Conservation (phyloP, 2,797 vertebrate species). For the Typhlichthys subterraneus region DNA sequence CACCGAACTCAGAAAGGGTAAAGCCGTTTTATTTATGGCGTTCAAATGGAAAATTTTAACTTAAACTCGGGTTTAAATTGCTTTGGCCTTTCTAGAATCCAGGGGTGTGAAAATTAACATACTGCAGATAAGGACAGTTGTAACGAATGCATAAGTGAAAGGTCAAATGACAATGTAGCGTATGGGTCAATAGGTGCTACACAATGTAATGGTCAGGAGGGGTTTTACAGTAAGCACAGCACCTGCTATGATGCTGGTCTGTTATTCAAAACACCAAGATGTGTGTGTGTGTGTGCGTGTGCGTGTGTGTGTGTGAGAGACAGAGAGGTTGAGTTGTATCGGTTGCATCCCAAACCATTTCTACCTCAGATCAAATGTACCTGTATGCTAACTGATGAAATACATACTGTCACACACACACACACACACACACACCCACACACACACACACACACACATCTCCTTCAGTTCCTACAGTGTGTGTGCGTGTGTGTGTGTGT, state of each 20-base stretch:
- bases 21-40: no score
- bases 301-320: conserved; percentile 5
- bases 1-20: no score
- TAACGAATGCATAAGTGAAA: no score
- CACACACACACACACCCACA: conserved; percentile 13
- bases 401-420: conserved; percentile 19
- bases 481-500: conserved; percentile 17
- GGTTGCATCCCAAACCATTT: conserved; percentile 46
- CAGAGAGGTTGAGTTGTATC: conserved; percentile 23
- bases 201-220: not conserved
- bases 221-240: not conserved
- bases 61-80: no score
- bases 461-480: conserved; percentile 11
- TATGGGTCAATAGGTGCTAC: no score
- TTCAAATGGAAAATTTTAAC: no score
- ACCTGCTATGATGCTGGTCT: not conserved
- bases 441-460: conserved; percentile 3
- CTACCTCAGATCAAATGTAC: conserved; percentile 26
- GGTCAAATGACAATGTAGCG: no score
- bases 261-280: not conserved
- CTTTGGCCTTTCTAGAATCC: no score
- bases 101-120: no score
- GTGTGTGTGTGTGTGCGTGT: not conserved
- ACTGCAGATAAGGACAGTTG: no score
- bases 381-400: conserved; percentile 19